A percentile compares a stretch with the other conserved stretches of the same genome.
Evolutionary conservation across 2,113 vertebrate species (phyloP).

Genomic region (Chaetodon trifascialis): DNA sequence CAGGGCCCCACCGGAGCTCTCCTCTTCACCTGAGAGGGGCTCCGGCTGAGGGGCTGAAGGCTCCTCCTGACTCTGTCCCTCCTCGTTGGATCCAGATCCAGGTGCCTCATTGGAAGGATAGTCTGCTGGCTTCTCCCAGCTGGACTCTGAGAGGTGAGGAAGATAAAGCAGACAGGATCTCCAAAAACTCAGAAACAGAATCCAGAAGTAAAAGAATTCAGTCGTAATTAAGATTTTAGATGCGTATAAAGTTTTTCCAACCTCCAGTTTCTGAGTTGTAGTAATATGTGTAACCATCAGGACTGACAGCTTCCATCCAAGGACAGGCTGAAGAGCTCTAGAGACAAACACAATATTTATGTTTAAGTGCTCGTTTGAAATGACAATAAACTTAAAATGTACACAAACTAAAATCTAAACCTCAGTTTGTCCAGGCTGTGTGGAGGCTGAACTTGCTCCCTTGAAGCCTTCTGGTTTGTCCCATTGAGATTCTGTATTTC

Average conservation of each 20-base stretch:
- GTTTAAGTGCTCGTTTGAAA: no score
- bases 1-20: conserved; percentile 39
- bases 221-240: background rate
- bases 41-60: conserved; percentile 70
- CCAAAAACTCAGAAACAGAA: background rate
- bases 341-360: conserved; percentile 7
- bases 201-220: background rate
- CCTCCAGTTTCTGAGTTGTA: conserved; percentile 94
- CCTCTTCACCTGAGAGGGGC: conserved; percentile 66
- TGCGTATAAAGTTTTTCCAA: conserved; percentile 62
- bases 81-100: conserved; percentile 20
- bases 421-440: conserved; percentile 32
- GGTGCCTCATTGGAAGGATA: conserved; percentile 58
- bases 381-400: background rate
- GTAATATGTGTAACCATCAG: conserved; percentile 93
- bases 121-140: conserved; percentile 91
- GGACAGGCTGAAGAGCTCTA: conserved; percentile 63
- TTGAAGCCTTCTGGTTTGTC: conserved; percentile 71
- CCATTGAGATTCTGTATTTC: conserved; percentile 82
- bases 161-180: background rate
- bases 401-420: conserved; percentile 44
- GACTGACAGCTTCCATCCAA: conserved; percentile 92
- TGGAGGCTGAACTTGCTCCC: conserved; percentile 22
- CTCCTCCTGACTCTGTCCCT: conserved; percentile 51
- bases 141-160: conserved; percentile 87